These are phyloP conservation scores for Platyrinchus mystaceus DNA, from an alignment of 2,797 vertebrate species.

Conservation along the genomic window DNA sequence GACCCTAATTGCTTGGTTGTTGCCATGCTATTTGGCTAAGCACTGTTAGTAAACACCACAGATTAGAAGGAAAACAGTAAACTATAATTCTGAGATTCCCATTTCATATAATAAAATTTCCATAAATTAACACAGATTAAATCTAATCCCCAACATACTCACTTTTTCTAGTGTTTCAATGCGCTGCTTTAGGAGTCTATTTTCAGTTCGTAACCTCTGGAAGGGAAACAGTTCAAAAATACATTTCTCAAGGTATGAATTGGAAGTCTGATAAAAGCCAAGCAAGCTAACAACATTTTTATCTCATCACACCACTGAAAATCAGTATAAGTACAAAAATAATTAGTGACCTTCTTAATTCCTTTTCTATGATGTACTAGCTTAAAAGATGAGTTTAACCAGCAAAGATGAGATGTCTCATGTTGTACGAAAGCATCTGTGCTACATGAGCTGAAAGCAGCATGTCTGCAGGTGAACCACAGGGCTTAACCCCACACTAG, in stretches of 20 bases:
- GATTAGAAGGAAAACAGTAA: background rate
- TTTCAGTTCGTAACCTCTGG: slow-evolving; percentile 96
- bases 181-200: slow-evolving; percentile 94
- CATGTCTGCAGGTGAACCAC: background rate
- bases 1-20: background rate
- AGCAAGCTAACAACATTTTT: background rate
- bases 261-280: background rate
- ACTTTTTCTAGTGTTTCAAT: slow-evolving; percentile 99
- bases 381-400: background rate
- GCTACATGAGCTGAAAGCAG: background rate
- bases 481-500: background rate
- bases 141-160: slow-evolving; percentile 71
- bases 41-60: slow-evolving; percentile 7
- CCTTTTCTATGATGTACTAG: background rate
- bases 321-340: background rate
- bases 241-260: background rate
- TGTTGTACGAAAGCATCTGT: accelerated
- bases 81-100: background rate
- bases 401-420: background rate
- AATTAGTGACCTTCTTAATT: background rate
- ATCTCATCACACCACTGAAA: background rate
- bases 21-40: background rate
- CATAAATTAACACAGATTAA: background rate
- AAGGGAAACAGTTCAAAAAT: slow-evolving; percentile 57
- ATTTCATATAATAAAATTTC: background rate